Conservation (phyloP, 2,113 vertebrate genomes). For the Hippoglossus stenolepis region DNA sequence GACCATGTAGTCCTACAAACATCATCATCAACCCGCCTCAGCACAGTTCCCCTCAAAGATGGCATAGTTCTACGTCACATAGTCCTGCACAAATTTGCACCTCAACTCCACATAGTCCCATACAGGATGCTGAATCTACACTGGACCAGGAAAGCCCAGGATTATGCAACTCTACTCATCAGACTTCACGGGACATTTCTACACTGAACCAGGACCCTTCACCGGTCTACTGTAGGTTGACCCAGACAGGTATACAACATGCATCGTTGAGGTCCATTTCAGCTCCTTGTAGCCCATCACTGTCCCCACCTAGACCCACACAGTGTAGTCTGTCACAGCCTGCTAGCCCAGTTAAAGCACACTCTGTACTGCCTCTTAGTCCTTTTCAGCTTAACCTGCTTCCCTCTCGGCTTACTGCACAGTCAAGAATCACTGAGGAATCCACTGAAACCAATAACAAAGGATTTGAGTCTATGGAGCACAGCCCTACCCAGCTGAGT, state of each 20-base stretch:
- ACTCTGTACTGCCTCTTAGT: neutral
- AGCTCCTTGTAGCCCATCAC: conserved; percentile 72
- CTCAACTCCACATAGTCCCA: conserved; percentile 25
- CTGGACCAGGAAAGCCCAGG: conserved; percentile 53
- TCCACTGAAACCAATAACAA: neutral
- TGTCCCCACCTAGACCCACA: conserved; percentile 6
- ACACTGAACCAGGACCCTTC: conserved; percentile 55
- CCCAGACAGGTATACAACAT: neutral
- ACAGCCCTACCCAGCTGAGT: conserved; percentile 10
- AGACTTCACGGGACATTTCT: conserved; percentile 36
- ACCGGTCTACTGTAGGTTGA: conserved; percentile 5
- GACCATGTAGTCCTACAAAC: conserved; percentile 3
- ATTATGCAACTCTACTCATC: conserved; percentile 23
- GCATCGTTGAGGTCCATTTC: conserved; percentile 30
- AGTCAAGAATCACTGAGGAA: neutral
- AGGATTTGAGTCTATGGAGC: conserved; percentile 4
- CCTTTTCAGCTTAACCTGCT: conserved; percentile 14
- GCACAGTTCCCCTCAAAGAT: neutral
- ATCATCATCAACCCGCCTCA: neutral
- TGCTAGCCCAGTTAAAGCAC: conserved; percentile 42
- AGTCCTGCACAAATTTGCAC: neutral
- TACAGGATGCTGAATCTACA: conserved; percentile 35
- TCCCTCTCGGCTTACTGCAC: conserved; percentile 1
- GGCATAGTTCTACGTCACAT: neutral
- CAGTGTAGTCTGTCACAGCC: conserved; percentile 58